These are phyloP conservation scores for Altica lythri DNA, from an alignment of 2,888 invertebrate genomes.

Conservation along the genomic window DNA sequence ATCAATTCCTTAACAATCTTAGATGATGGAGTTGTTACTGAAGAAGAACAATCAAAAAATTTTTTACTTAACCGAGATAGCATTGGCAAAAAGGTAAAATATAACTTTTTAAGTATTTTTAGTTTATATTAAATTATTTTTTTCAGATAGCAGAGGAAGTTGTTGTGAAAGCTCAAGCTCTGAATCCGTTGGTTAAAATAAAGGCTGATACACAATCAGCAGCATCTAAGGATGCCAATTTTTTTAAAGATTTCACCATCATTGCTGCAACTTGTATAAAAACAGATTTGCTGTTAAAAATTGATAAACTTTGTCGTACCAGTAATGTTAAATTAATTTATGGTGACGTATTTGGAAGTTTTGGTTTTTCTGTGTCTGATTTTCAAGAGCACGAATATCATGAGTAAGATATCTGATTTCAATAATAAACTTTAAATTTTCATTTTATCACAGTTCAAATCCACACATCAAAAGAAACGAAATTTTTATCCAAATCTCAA, in stretches of 20 bases:
- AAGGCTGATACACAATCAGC: constrained; percentile 68
- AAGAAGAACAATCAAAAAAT: constrained; percentile 79
- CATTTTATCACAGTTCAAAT: too few species aligned
- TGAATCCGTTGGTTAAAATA: constrained; percentile 94
- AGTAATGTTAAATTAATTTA: constrained; percentile 82
- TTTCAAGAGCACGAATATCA: constrained; percentile 80
- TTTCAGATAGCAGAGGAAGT: constrained; percentile 82
- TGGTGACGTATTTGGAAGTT: constrained; percentile 91
- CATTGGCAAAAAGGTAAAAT: constrained; percentile 73
- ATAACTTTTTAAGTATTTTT: constrained; percentile 11
- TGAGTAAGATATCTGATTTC: too few species aligned
- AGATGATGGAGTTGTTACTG: constrained; percentile 74
- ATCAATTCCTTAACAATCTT: constrained; percentile 86
- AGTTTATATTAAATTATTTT: constrained; percentile 6
- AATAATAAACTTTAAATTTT: constrained; percentile 38
- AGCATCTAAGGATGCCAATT: constrained; percentile 70
- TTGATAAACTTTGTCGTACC: constrained; percentile 77
- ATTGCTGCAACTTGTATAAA: constrained; percentile 80
- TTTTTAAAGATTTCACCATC: constrained; percentile 78
- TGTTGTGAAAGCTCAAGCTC: constrained; percentile 73
- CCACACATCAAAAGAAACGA: too few species aligned
- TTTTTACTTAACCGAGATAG: constrained; percentile 77
- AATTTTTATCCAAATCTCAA: too few species aligned
- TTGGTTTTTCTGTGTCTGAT: constrained; percentile 90
- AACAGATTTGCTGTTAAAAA: constrained; percentile 70